phyloP scores from a whole-genome alignment of 2,797 vertebrate genomes.

The Peromyscus aztecus region DNA sequence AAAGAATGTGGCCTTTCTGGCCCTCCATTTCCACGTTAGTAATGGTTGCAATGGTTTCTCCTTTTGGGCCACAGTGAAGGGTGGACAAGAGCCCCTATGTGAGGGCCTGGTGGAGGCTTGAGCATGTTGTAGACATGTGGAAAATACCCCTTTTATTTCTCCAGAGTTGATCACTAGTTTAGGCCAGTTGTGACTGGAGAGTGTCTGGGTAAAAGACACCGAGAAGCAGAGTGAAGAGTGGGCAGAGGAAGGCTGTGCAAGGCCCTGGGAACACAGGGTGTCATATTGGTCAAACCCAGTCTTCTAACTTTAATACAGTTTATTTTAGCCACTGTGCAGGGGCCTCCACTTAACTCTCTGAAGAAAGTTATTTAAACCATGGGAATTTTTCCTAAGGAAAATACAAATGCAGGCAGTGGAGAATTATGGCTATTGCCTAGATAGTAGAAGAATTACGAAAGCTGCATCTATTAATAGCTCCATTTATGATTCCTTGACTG shows the following conservation, averaged over 20 bases:
- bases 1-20: neutral
- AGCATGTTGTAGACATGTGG: neutral
- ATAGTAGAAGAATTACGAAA: neutral
- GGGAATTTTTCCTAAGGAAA: conserved; percentile 6
- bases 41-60: neutral
- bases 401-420: neutral
- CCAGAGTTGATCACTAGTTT: neutral
- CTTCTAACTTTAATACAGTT: neutral
- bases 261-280: neutral
- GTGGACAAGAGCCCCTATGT: neutral
- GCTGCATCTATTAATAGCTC: neutral
- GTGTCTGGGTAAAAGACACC: neutral
- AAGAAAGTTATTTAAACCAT: neutral
- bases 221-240: neutral
- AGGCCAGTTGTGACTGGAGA: neutral
- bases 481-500: neutral
- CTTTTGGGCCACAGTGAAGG: neutral
- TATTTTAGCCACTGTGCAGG: neutral
- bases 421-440: neutral
- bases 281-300: neutral
- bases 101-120: neutral
- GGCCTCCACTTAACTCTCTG: neutral
- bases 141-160: conserved; percentile 19
- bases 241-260: neutral
- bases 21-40: neutral